phyloP scores from a whole-genome alignment of 2,888 invertebrate genomes.

The Clitarchus hookeri region DNA sequence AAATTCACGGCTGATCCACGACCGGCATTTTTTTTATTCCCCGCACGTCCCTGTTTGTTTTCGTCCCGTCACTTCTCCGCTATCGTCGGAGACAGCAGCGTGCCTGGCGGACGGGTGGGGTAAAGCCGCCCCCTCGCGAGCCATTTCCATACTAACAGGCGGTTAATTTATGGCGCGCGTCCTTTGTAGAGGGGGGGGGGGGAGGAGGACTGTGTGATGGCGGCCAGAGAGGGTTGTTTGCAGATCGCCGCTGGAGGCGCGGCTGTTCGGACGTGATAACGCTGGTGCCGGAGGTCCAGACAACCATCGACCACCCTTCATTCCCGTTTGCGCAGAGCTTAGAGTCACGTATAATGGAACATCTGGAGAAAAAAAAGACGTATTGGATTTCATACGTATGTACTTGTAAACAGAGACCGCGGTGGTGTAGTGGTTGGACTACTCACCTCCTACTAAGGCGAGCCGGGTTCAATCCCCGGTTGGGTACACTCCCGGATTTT shows the following conservation, averaged over 20 bases:
- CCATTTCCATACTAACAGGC: slow-evolving; percentile 14
- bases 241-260: neutral
- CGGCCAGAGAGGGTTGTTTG: neutral
- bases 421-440: no score
- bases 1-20: slow-evolving; percentile 11
- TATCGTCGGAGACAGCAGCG: neutral
- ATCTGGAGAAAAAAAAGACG: neutral
- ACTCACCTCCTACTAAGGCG: no score
- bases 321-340: neutral
- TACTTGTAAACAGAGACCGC: neutral
- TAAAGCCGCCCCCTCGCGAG: neutral
- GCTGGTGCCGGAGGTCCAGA: neutral
- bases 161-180: neutral
- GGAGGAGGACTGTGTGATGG: neutral
- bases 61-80: slow-evolving; percentile 5
- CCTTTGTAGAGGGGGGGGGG: neutral
- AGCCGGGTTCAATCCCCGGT: no score
- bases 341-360: neutral
- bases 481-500: no score
- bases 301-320: neutral
- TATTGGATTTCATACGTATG: neutral
- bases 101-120: neutral
- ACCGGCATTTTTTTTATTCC: neutral
- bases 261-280: slow-evolving; percentile 10
- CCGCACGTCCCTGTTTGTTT: neutral